Evolutionary conservation across 2,888 invertebrate genomes (phyloP), one percentile per base, ranked within the genome.

Genomic region (Orthonychiurus folsomi): DNA sequence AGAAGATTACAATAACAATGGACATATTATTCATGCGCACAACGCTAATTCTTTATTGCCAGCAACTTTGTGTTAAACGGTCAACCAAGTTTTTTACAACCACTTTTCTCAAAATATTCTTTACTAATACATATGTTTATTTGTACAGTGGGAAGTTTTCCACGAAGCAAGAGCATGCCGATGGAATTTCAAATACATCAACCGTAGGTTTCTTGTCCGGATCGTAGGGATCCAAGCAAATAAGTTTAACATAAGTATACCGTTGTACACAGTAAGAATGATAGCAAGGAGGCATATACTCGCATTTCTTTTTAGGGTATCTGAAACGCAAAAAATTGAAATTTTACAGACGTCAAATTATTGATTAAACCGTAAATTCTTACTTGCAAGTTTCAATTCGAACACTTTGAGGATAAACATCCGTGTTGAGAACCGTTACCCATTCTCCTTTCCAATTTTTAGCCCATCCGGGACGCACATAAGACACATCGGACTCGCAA

Each of bases 351-450:
- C 15, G 3, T 24, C 26, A 3, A 15, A 15, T n/a, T 47, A 47
- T 15, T 15, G 12, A 47, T 12, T 15, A 15, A 47, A 47, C 20
- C 12, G 26, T 24, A 24, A 26, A 21, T 25, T 47, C 74, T 65
- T 70, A 75, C 74, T 74, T 75, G 74, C 75, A 76, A 5, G 72
- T 73, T 64, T 76, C 75, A n/a, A 75, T 70, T 21, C 75, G 70
- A 9, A 75, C 73, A 47, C 72, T 74, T 68, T 76, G 75, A 12
- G 75, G 75, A 62, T 73, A 75, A 27, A 73, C 73, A 24, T 74
- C 74, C 2, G 75, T 75, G 66, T 76, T 76, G 26, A 76, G 67
- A 21, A 75, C 74, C 18, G 75, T 73, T 20, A 75, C 73, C 75
- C 75, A 75, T 61, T 74, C 73, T 3, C 74, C 74, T 53, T 72